Conservation (phyloP, 2,888 invertebrate genomes). For the Capitulum mitella region DNA sequence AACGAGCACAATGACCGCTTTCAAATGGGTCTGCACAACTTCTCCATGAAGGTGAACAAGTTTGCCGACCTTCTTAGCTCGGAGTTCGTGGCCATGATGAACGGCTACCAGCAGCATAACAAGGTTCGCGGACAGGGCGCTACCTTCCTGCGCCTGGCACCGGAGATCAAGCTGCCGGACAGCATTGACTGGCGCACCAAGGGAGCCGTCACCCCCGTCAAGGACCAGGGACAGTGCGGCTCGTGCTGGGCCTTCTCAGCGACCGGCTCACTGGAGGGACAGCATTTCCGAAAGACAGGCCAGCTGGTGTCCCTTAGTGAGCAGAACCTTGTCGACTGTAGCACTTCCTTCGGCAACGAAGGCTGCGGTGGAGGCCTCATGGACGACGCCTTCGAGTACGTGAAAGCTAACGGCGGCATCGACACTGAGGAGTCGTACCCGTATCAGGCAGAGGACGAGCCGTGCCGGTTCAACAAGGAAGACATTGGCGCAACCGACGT, state of each 20-base stretch:
- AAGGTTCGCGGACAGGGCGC: slow-evolving; percentile 15
- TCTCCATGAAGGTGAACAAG: slow-evolving; percentile 51
- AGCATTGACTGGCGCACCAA: slow-evolving; percentile 43
- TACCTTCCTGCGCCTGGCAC: slow-evolving; percentile 26
- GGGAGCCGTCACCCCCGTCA: slow-evolving; percentile 43
- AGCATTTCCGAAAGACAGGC: slow-evolving; percentile 71
- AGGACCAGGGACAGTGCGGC: slow-evolving; percentile 48
- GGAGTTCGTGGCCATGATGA: slow-evolving; percentile 62
- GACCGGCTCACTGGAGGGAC: slow-evolving; percentile 62
- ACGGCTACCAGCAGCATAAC: slow-evolving; percentile 54
- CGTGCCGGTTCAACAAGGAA: slow-evolving; percentile 42
- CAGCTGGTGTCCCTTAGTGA: slow-evolving; percentile 76
- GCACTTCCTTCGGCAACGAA: slow-evolving; percentile 70
- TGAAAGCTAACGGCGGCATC: slow-evolving; percentile 73
- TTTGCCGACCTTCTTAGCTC: slow-evolving; percentile 78
- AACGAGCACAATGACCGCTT: slow-evolving; percentile 63
- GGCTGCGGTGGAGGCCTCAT: slow-evolving; percentile 81
- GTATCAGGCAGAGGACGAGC: slow-evolving; percentile 61
- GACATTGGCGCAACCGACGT: slow-evolving; percentile 69
- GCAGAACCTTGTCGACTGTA: slow-evolving; percentile 88
- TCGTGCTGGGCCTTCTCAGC: slow-evolving; percentile 50
- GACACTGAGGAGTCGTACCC: slow-evolving; percentile 84
- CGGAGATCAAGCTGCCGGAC: slow-evolving; percentile 20
- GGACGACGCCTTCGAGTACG: slow-evolving; percentile 78
- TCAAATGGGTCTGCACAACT: slow-evolving; percentile 38